phyloP scores from a whole-genome alignment of 2,888 invertebrate species.

The Noctua fimbriata region DNA sequence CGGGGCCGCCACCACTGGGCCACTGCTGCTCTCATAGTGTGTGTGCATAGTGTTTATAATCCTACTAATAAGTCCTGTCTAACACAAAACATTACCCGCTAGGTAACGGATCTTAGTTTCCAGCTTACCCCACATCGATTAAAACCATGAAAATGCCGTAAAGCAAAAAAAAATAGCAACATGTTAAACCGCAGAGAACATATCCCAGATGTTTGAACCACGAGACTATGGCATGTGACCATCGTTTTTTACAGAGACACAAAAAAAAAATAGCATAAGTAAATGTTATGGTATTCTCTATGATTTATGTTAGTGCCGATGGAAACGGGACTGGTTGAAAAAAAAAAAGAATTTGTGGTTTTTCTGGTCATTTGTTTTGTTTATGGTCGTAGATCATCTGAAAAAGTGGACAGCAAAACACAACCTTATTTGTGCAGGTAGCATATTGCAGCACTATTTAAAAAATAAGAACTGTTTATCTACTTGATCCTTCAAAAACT shows the following conservation, averaged over 20 bases:
- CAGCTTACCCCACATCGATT: not conserved
- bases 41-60: too few species aligned
- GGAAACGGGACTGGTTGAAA: slow-evolving; percentile 60
- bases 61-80: too few species aligned
- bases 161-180: slow-evolving; percentile 44
- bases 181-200: slow-evolving; percentile 38
- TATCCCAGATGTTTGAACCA: slow-evolving; percentile 78
- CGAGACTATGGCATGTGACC: slow-evolving; percentile 78
- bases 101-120: too few species aligned
- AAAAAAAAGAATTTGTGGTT: slow-evolving; percentile 32
- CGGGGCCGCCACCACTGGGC: too few species aligned
- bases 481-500: not conserved
- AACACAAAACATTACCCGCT: too few species aligned
- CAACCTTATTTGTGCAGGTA: not conserved
- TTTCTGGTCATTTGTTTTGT: slow-evolving; percentile 30
- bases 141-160: slow-evolving; percentile 27
- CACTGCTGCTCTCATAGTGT: too few species aligned
- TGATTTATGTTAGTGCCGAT: slow-evolving; percentile 76
- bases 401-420: not conserved
- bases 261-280: slow-evolving; percentile 65
- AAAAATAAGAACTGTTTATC: not conserved
- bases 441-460: not conserved
- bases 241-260: slow-evolving; percentile 69
- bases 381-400: slow-evolving; percentile 12
- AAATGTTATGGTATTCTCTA: slow-evolving; percentile 72